A percentile compares a stretch with the other conserved stretches of the same genome.
Evolutionary conservation across 2,113 vertebrate species (phyloP).

Genomic region (Prunella fulvescens): DNA sequence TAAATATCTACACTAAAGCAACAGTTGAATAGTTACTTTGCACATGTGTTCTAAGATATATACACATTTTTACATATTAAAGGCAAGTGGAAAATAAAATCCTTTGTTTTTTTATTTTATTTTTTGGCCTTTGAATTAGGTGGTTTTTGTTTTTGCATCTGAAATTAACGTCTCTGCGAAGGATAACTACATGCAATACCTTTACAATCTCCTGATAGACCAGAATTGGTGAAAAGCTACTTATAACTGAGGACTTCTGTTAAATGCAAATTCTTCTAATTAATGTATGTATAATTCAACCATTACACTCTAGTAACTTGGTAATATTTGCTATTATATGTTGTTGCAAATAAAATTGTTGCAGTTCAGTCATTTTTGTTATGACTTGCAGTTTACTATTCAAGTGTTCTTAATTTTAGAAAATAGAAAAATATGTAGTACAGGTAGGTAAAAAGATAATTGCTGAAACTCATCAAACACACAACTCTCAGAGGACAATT

Average conservation of each 20-base stretch:
- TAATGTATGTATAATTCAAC: not conserved
- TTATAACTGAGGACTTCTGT: not conserved
- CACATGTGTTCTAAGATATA: not conserved
- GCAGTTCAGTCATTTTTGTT: not conserved
- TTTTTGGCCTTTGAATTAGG: not conserved
- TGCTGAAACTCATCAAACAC: not conserved
- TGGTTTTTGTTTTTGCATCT: not conserved
- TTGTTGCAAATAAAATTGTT: not conserved
- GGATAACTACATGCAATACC: not conserved
- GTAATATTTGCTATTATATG: not conserved
- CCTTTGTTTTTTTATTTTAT: not conserved
- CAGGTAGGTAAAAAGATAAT: not conserved
- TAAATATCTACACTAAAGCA: not conserved
- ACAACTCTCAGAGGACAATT: not conserved
- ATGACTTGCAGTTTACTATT: not conserved
- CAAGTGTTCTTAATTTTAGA: not conserved
- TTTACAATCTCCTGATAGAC: not conserved
- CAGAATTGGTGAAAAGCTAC: not conserved
- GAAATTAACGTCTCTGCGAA: not conserved
- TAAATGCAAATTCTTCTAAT: not conserved
- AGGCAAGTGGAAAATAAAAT: not conserved
- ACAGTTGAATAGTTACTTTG: not conserved
- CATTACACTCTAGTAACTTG: not conserved
- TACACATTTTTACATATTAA: not conserved
- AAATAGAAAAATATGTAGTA: not conserved